These are phyloP conservation scores for Dallia pectoralis DNA, from an alignment of 2,797 vertebrate species.

Conservation along the genomic window DNA sequence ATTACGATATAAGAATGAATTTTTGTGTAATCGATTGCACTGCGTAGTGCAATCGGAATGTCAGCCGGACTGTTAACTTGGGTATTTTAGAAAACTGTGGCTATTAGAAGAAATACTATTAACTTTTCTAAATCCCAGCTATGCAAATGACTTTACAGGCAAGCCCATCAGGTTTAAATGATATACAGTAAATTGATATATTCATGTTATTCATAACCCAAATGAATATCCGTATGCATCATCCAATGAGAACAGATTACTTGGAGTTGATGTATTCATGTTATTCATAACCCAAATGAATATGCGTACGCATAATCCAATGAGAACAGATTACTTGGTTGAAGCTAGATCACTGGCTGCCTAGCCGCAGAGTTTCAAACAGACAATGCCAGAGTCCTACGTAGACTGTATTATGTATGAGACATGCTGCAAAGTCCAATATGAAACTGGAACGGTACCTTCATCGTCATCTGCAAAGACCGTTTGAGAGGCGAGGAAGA, in stretches of 20 bases:
- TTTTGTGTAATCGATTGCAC: not conserved
- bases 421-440: not conserved
- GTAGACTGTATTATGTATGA: not conserved
- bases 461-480: not conserved
- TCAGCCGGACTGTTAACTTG: not conserved
- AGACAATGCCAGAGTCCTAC: not conserved
- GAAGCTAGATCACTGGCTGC: not conserved
- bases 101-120: not conserved
- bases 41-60: not conserved
- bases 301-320: not conserved
- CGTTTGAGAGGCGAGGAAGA: not conserved
- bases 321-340: not conserved
- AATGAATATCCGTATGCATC: not conserved
- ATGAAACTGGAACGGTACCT: not conserved
- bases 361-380: not conserved
- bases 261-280: constrained; percentile 10
- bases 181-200: not conserved
- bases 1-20: not conserved
- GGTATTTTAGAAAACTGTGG: not conserved
- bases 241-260: not conserved
- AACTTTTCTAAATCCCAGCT: not conserved
- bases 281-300: not conserved
- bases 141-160: not conserved
- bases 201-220: constrained; percentile 1
- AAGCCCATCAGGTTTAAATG: not conserved